Evolutionary conservation across 1,140 invertebrate genomes (phyloP).

Genomic region (Tribolium castaneum): DNA sequence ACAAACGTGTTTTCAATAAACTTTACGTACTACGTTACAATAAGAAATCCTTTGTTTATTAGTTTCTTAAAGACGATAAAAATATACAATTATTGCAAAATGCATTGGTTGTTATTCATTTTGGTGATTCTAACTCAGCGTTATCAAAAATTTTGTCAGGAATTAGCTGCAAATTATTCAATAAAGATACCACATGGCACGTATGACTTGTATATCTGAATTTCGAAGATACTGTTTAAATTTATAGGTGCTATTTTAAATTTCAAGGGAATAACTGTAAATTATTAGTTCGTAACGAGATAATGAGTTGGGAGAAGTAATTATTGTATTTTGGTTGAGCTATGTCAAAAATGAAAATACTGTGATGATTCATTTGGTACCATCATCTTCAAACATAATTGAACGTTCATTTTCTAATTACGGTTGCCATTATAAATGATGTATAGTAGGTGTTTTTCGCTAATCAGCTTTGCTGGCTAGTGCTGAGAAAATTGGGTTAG

Average conservation of each 20-base stretch:
- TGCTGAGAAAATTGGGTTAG: background rate
- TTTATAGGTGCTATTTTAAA: background rate
- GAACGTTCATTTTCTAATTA: background rate
- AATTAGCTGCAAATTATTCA: background rate
- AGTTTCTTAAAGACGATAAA: too few relatives aligned
- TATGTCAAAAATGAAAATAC: background rate
- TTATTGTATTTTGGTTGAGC: background rate
- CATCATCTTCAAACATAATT: background rate
- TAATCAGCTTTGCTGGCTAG: background rate
- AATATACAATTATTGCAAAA: background rate
- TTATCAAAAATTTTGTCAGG: background rate
- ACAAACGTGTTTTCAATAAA: too few relatives aligned
- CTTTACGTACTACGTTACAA: too few relatives aligned
- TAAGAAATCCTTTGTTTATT: too few relatives aligned
- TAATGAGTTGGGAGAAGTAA: background rate
- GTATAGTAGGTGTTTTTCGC: background rate
- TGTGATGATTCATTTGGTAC: background rate
- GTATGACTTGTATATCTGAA: too few relatives aligned
- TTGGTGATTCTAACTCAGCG: background rate
- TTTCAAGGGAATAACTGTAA: background rate
- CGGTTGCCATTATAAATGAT: background rate
- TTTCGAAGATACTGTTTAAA: background rate
- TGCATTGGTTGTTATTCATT: background rate
- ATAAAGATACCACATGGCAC: background rate
- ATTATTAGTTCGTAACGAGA: background rate